phyloP scores from a whole-genome alignment of 2,888 invertebrate species.

The Marronus borbonicus region DNA sequence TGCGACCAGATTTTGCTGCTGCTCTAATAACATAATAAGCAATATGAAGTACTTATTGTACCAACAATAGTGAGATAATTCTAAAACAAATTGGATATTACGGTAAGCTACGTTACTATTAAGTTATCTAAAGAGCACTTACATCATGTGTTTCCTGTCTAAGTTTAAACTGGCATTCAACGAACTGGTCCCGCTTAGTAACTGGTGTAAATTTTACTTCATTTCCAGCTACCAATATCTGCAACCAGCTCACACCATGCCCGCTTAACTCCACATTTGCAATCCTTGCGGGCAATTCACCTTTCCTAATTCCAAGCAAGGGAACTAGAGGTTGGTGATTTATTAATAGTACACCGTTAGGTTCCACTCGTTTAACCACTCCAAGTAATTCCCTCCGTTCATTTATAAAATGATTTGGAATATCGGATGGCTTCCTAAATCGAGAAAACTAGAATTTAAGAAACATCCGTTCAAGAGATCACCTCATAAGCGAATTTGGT shows the following conservation, averaged over 20 bases:
- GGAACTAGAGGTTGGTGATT: constrained; percentile 68
- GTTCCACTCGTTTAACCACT: constrained; percentile 68
- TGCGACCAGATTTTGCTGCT: too few species aligned
- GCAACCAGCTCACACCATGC: constrained; percentile 71
- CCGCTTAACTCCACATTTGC: constrained; percentile 71
- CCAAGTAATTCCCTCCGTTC: constrained; percentile 67
- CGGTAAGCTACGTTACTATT: too few species aligned
- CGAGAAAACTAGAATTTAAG: constrained; percentile 66
- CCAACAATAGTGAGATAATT: too few species aligned
- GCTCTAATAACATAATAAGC: too few species aligned
- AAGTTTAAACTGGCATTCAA: constrained; percentile 69
- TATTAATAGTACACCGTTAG: constrained; percentile 66
- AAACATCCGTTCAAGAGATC: constrained; percentile 21
- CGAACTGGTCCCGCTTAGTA: constrained; percentile 66
- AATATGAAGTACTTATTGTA: too few species aligned
- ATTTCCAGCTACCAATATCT: constrained; percentile 67
- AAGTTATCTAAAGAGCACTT: neutral
- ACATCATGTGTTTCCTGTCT: constrained; percentile 42
- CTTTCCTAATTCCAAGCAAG: constrained; percentile 60
- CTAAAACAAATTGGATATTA: too few species aligned
- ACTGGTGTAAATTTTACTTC: constrained; percentile 69
- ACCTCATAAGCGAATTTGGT: constrained; percentile 27
- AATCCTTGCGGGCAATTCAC: constrained; percentile 72
- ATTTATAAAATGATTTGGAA: constrained; percentile 68
- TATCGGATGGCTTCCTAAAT: constrained; percentile 67